Evolutionary conservation across 2,113 vertebrate species (phyloP), one percentile per base, ranked within the genome.

Genomic region (Rutilus rutilus): DNA sequence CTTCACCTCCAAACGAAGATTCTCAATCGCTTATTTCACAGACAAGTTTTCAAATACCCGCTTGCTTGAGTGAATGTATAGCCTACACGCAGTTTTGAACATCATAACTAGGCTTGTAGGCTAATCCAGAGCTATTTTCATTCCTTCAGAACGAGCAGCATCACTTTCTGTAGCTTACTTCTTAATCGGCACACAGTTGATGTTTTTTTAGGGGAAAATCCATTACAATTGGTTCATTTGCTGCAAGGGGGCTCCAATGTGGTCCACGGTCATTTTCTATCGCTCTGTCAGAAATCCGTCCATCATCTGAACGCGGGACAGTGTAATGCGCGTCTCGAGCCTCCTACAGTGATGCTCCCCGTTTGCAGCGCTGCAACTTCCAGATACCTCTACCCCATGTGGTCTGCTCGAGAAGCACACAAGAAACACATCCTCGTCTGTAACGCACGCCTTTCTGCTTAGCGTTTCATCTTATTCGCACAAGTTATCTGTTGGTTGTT

Each of bases 361-460:
- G 74, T 77, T 83, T 73, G 47, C 30, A 57, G 67, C 81, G 47
- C 27, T 36, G 67, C 47, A 83, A 83, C 81, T 83, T 83, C 65
- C 81, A 83, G 81, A 83, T 52, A 52, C 50, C 81, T 82, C 64
- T 69, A 82, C 25, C 81, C 67, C 81, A 73, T 71, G 81, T 73
- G 81, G 65, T 83, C 65, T 82, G 6, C 64, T 71, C 42, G 80
- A 67, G 80, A 71, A 71, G 27, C 81, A 73, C 64, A 52, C 81
- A n/a, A 25, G 79, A 67, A 83, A 42, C 81, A 57, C 81, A 71
- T 73, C 50, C 47, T 33, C 64, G 50, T 57, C 27, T 52, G 17
- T 15, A 50, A 82, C 62, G 27, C 62, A 52, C 79, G 64, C 60
- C 42, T 69, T 57, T 73, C 67, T 39, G 65, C 11, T 73, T 73